Evolutionary conservation across 30 jellyfish, hydroid and myxozoan species (phyloP).

Genomic region (Pelagia noctiluca): DNA sequence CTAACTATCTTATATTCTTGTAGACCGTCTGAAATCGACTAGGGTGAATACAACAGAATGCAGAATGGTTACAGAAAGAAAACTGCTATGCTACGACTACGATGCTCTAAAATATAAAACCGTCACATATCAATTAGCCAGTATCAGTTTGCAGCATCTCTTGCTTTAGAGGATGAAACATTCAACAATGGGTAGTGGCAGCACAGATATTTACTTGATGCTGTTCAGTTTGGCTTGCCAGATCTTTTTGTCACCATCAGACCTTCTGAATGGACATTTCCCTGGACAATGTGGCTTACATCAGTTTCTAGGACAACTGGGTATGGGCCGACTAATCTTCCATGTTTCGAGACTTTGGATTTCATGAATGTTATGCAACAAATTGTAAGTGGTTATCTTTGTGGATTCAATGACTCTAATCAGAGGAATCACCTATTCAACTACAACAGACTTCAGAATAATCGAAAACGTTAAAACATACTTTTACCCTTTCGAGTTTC

Average conservation of each 20-base stretch:
- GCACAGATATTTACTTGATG: slow-evolving; percentile 41
- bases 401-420: slow-evolving; percentile 24
- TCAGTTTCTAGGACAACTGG: background rate
- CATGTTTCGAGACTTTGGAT: slow-evolving; percentile 18
- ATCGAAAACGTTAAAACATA: background rate
- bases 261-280: slow-evolving; percentile 39
- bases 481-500: slow-evolving; percentile 52
- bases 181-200: slow-evolving; percentile 72
- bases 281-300: slow-evolving; percentile 33
- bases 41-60: background rate
- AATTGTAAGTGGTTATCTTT: slow-evolving; percentile 46
- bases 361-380: slow-evolving; percentile 46
- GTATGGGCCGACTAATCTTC: slow-evolving; percentile 9
- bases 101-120: no score
- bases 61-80: slow-evolving; percentile 36
- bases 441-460: slow-evolving; percentile 5
- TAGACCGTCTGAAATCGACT: slow-evolving; percentile 38
- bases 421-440: slow-evolving; percentile 42
- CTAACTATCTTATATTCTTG: background rate
- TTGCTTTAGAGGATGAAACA: no score
- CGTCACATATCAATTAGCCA: no score
- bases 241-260: slow-evolving; percentile 16
- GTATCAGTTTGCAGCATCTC: no score
- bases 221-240: slow-evolving; percentile 53
- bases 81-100: background rate